Conservation (phyloP, 2,888 invertebrate species). For the Myopa testacea region DNA sequence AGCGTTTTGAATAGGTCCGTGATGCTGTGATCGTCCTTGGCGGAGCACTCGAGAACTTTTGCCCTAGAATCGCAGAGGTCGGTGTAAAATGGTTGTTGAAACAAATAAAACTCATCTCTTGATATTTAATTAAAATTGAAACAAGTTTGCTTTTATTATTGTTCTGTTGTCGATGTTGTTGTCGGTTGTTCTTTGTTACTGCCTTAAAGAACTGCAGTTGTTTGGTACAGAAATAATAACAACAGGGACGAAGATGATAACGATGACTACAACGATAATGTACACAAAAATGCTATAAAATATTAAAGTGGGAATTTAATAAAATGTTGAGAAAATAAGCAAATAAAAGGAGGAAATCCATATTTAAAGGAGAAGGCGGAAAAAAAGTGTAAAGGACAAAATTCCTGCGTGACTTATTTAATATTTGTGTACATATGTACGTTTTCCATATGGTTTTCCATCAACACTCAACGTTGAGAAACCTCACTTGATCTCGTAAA, state of each 20-base stretch:
- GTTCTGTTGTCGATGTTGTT: background rate
- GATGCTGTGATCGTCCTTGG: constrained; percentile 82
- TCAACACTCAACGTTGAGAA: too few species aligned
- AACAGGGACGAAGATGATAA: too few species aligned
- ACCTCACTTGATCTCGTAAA: too few species aligned
- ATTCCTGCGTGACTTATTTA: too few species aligned
- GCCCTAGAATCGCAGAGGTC: constrained; percentile 70
- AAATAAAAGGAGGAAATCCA: background rate
- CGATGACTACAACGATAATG: too few species aligned
- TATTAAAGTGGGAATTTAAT: background rate
- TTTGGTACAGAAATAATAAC: background rate
- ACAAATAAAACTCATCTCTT: background rate
- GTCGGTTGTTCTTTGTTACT: background rate
- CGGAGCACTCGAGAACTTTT: constrained; percentile 82
- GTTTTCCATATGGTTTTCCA: too few species aligned
- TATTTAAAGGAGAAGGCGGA: too few species aligned
- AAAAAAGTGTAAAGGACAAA: too few species aligned
- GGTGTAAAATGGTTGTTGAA: background rate
- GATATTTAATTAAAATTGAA: constrained; percentile 11
- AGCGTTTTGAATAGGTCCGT: constrained; percentile 84
- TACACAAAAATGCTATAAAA: background rate
- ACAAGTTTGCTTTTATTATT: background rate
- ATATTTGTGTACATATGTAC: too few species aligned
- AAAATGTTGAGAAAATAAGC: too few species aligned
- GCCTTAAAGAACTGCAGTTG: background rate